Evolutionary conservation across 2,888 invertebrate species (phyloP), one percentile per base, ranked within the genome.

Genomic region (Sceliomorpha sp.): DNA sequence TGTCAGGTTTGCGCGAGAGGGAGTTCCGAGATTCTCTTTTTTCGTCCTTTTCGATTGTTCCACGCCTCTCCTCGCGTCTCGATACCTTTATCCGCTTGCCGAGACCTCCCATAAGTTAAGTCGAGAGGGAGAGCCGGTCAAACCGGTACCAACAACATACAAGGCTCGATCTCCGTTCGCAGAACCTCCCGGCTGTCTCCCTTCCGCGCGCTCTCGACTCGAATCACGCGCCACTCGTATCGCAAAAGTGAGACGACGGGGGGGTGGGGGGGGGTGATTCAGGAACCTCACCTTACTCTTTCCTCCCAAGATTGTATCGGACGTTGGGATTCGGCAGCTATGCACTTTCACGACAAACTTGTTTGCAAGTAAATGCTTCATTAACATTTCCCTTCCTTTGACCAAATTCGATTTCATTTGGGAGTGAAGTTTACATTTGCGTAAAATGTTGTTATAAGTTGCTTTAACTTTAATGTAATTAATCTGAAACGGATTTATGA

Each of bases 191-290:
- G 27, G 24, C 17, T 26, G 7, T 8, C 12, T 20, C 14, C 17
- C 7, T 17, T 15, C 27, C 20, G 31, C 24, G 15, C 17, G 10
- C 48, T 66, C 50, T 51, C 51, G 42, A 59, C 63, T 58, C 40
- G 56, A 53, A 63, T 63, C 69, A 63, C 63, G 59, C 34, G 45
- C 45, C 40, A 50, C 59, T 69, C 53, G 53, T 59, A 63, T 63
- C 9, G 48, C 31, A 66, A 10, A n/a, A 20, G 17, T 17, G 20
- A 53, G 44, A 39, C 39, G n/a, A n/a, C n/a, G n/a, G n/a, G n/a
- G n/a, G n/a, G n/a, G n/a, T n/a, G n/a, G n/a, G n/a, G n/a, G 44
- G 53, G 48, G 37, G 53, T 48, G 53, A 51, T 56, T 58, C 40
- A 34, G 45, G 26, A 47, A 56, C 55, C 37, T 40, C 55, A 55